Evolutionary conservation across 2,888 invertebrate species (phyloP), one percentile per base, ranked within the genome.

Genomic region (Cybosia mesomella): DNA sequence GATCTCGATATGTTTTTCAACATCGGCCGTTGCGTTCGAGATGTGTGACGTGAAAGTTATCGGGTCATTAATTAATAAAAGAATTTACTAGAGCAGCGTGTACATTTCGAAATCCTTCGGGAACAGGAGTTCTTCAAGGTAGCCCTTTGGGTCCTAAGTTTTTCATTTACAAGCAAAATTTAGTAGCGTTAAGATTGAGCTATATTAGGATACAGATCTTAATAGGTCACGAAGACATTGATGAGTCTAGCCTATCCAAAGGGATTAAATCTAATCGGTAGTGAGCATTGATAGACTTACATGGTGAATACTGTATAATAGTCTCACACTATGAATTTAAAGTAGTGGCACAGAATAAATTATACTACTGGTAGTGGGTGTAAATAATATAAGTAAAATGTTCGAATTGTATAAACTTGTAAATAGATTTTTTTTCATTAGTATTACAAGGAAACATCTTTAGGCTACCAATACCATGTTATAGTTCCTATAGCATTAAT

Each of bases 1-100:
- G 77, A 82, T 81, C 81, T 78, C 73, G 73, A 72, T 60, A 68
- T 83, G 84, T 87, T 87, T 86, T 87, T 87, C 85, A 87, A 87
- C 87, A 88, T 79, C 66, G 70, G 63, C 64, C 75, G 71, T 78
- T 74, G 72, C 72, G 73, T 74, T 70, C 58, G 68, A 73, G 72
- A 73, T 73, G 68, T 65, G 68, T 75, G 79, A 81, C 76, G 76
- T 72, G 71, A 75, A 74, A 77, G 68, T 74, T 77, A 74, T 71
- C 80, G 66, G 78, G 73, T 78, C 82, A 76, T 76, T 73, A 77
- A 77, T 73, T 73, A 70, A 70, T 68, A n/a, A 28, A 58, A 43
- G 61, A 70, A 68, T n/a, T 64, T 59, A 57, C 57, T 49, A 18
- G 28, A 34, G 21, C 9, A 49, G 34, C 28, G 28, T 58, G 22